These are phyloP conservation scores for Antennarius striatus DNA, from an alignment of 2,113 vertebrate genomes.

Conservation along the genomic window DNA sequence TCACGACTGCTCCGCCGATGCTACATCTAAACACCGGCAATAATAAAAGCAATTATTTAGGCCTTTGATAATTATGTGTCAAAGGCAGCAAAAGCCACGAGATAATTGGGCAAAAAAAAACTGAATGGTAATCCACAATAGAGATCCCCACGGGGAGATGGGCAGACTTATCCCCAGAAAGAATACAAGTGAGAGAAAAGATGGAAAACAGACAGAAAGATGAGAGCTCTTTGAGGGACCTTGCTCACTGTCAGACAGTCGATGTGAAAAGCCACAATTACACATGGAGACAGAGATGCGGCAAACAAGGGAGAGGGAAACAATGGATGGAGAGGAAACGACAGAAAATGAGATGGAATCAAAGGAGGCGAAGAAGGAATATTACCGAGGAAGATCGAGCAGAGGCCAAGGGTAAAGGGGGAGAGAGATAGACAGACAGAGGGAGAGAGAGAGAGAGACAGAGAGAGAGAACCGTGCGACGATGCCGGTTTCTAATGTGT, in stretches of 20 bases:
- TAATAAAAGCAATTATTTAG: constrained; percentile 84
- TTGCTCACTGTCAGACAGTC: constrained; percentile 73
- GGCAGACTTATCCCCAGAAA: constrained; percentile 72
- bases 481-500: constrained; percentile 76
- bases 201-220: constrained; percentile 62
- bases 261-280: constrained; percentile 77
- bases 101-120: constrained; percentile 82
- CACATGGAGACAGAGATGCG: constrained; percentile 46
- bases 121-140: constrained; percentile 82
- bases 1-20: constrained; percentile 59
- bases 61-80: constrained; percentile 85
- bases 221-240: constrained; percentile 74
- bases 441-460: constrained; percentile 23
- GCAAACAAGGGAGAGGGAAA: constrained; percentile 54
- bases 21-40: constrained; percentile 79
- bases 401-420: constrained; percentile 49
- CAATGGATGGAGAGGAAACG: constrained; percentile 45
- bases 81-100: constrained; percentile 80
- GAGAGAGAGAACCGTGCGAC: constrained; percentile 46
- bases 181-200: constrained; percentile 57
- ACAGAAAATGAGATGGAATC: constrained; percentile 47
- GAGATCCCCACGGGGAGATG: constrained; percentile 72
- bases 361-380: constrained; percentile 7
- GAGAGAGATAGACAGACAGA: constrained; percentile 10
- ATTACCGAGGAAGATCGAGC: constrained; percentile 39